Percentiles rank a stretch among this genome's conserved stretches.
Conservation (phyloP, 2,797 vertebrate genomes). For the Chelmon rostratus region DNA sequence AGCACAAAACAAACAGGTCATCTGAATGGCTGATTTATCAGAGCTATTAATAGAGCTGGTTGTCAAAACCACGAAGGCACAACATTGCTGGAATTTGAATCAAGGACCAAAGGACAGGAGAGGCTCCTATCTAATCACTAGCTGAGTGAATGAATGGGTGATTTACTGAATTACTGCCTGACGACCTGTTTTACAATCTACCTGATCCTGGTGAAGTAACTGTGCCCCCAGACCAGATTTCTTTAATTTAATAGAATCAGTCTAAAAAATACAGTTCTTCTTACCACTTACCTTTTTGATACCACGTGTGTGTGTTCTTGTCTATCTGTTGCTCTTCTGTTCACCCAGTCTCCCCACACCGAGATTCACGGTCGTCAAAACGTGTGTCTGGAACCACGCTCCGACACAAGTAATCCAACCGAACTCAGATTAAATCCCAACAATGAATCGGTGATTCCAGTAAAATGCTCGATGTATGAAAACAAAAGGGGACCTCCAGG, state of each 20-base stretch:
- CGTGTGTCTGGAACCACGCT: neutral
- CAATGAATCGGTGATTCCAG: neutral
- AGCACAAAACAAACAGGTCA: slow-evolving; percentile 41
- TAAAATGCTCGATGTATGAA: neutral
- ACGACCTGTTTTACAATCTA: neutral
- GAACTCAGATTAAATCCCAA: neutral
- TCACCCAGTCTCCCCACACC: slow-evolving; percentile 31
- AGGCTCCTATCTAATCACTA: neutral
- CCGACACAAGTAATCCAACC: slow-evolving; percentile 6
- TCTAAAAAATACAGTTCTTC: neutral
- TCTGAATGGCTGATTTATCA: slow-evolving; percentile 38
- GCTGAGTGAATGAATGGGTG: slow-evolving; percentile 39
- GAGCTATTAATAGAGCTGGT: slow-evolving; percentile 62
- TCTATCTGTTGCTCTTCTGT: slow-evolving; percentile 21
- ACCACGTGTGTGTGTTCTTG: slow-evolving; percentile 12
- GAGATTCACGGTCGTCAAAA: slow-evolving; percentile 30
- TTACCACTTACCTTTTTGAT: slow-evolving; percentile 59
- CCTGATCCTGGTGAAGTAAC: slow-evolving; percentile 1
- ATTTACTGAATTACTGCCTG: slow-evolving; percentile 27
- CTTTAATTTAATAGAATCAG: neutral
- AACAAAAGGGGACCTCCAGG: slow-evolving; percentile 16
- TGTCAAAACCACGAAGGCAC: slow-evolving; percentile 26
- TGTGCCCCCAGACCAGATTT: neutral
- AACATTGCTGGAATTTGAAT: slow-evolving; percentile 51
- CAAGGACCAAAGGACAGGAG: slow-evolving; percentile 36